Base-by-base conservation (phyloP, 2,113 vertebrate genomes). In the Suricata suricatta region DNA sequence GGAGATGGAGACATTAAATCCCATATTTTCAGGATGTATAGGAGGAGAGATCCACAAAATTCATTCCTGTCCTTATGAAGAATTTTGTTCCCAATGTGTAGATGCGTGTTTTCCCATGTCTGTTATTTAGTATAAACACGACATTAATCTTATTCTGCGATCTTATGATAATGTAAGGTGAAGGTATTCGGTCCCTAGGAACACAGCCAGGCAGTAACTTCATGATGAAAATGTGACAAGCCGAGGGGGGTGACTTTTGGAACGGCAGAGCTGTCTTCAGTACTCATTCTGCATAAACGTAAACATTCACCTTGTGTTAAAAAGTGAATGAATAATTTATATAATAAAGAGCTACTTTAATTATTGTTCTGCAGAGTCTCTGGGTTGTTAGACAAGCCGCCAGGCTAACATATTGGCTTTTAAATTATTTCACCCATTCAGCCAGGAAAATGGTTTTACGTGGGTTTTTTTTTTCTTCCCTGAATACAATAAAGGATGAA, bases 341-440 rank as follows among this genome's bases (percentile, higher is more conserved):
- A 63, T 54, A 93, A 93, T 95, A 93, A 94, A 87, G 33, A 97
- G 76, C 90, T 88, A 81, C 88, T 90, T 95, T 96, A 94, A 96
- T 97, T 96, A 95, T 94, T 94, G 92, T 93, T 93, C 80, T 96
- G 50, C 96, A 85, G 89, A 96, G 81, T 72, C 93, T 96, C 80
- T 41, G 66, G 66, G 94, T 94, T 97, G 96, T 96, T 97, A 97
- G 97, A 97, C 95, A 95, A 95, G 74, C 95, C 94, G 80, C 92
- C 92, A 97, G 92, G 23, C 74, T 93, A 96, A 98, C 84, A 85
- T 97, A 97, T 88, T 98, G 97, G 92, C 88, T 98, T 97, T 97
- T 97, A 98, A 98, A 95, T 97, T 98, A 98, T 97, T 97, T 98
- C 71, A 94, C 84, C 79, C 95, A 88, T 97, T 96, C 93, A 98